phyloP scores from a whole-genome alignment of 2,113 vertebrate genomes.

The Lamprologus speciosus region DNA sequence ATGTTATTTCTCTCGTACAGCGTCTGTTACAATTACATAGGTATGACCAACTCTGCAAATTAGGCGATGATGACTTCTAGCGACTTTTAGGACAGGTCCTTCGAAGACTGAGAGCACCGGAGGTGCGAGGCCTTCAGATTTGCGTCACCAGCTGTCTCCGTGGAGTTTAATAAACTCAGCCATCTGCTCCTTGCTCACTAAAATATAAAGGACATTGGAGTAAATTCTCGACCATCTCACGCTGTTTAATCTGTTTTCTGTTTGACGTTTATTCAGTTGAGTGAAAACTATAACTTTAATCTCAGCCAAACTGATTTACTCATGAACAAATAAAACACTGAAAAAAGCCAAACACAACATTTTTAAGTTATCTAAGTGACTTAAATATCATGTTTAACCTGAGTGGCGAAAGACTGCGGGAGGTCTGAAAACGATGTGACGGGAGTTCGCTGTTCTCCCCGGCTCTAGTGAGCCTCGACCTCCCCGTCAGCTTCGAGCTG shows the following conservation, averaged over 20 bases:
- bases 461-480: not conserved
- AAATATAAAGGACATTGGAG: not conserved
- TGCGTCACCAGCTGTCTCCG: not conserved
- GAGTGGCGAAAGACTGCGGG: not conserved
- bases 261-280: not conserved
- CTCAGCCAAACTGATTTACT: not conserved
- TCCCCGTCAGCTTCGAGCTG: not conserved
- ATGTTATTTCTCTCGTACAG: not conserved
- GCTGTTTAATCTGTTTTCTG: not conserved
- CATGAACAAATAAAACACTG: not conserved
- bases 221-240: not conserved
- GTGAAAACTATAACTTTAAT: not conserved
- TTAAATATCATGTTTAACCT: not conserved
- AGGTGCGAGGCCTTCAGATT: not conserved
- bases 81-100: not conserved
- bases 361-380: not conserved
- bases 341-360: not conserved
- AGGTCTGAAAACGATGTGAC: rapidly evolving
- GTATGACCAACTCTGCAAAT: not conserved
- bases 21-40: not conserved
- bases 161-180: not conserved
- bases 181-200: not conserved
- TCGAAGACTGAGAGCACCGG: not conserved
- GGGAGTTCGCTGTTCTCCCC: not conserved
- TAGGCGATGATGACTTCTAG: not conserved